Base-by-base conservation (phyloP, 2,797 vertebrate species). In the Philypnodon macrostomus region DNA sequence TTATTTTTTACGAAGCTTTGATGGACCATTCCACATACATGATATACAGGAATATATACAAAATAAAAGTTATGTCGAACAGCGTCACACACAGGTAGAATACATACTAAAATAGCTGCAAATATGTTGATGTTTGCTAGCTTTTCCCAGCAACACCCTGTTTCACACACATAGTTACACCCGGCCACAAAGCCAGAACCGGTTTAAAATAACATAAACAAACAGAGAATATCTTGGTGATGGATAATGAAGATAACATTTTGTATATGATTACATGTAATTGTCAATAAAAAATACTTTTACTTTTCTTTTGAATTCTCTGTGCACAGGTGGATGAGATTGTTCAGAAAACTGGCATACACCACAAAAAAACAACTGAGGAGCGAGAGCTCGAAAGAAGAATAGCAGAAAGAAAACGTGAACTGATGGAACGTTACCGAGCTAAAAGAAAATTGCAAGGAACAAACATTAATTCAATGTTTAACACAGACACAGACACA, bases 321-420 rank as follows among this genome's bases (percentile, higher is more conserved):
- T 27, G 4, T 44, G 26, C 11, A 70, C 50, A 91, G 90, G 79
- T 91, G 2, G 80, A 91, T 1, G 21, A 7, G 1, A 65, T 93
- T 69, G 77, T 80, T 2, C 61, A 63, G 55, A 57, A 53, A 29
- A 81, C 75, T 0, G 81, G 86, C 0, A 68, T 69, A 3, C 58
- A 39, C 23, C 16, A 13, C 10, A 24, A 65, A n/a, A 79, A 75
- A 44, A 49, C 58, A 2, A 1, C 1, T 8, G 46, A 56, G 24
- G 67, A 78, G 7, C 64, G 8, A 33, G 67, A 77, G 1, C 27
- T 79, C 51, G 79, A 82, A 2, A 64, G 18, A 52, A 53, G 5
- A 30, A 51, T 71, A 13, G 40, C 37, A 11, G 62, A 73, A 11
- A 57, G 59, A 65, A 69, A 62, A 17, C 27, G 1, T 24, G 67